These are phyloP conservation scores for Andrena bucephala DNA, from an alignment of 2,888 invertebrate genomes.

Conservation along the genomic window DNA sequence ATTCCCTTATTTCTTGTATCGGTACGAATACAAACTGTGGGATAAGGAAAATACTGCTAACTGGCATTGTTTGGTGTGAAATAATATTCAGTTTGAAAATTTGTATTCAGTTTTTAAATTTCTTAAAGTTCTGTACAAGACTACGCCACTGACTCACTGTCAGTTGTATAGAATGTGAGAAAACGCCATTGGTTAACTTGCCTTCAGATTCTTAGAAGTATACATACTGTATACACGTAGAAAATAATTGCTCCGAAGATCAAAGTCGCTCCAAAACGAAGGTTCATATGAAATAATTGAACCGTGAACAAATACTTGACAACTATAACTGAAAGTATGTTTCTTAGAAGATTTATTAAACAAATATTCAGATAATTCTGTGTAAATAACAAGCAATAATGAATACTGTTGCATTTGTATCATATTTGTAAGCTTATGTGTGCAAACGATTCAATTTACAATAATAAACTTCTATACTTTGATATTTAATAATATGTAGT, in stretches of 20 bases:
- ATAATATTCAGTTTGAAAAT: background rate
- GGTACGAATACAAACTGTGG: too few species aligned
- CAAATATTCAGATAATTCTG: background rate
- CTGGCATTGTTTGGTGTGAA: background rate
- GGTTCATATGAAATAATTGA: background rate
- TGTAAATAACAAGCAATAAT: too few species aligned
- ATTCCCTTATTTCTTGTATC: too few species aligned
- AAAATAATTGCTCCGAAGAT: slow-evolving; percentile 1
- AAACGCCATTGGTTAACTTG: slow-evolving; percentile 48
- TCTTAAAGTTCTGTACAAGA: background rate
- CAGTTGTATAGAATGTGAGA: slow-evolving; percentile 45
- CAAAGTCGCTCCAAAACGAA: background rate
- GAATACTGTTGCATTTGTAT: too few species aligned
- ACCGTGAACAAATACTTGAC: background rate
- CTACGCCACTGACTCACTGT: slow-evolving; percentile 38
- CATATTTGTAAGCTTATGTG: too few species aligned
- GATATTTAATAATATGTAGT: background rate
- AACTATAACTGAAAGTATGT: background rate
- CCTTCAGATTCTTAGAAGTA: slow-evolving; percentile 38
- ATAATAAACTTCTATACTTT: too few species aligned
- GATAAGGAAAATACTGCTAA: too few species aligned
- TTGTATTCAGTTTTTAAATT: background rate
- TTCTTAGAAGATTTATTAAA: background rate
- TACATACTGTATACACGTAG: background rate
- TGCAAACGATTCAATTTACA: too few species aligned